phyloP scores from a whole-genome alignment of 2,113 vertebrate species.

The Mellivora capensis region DNA sequence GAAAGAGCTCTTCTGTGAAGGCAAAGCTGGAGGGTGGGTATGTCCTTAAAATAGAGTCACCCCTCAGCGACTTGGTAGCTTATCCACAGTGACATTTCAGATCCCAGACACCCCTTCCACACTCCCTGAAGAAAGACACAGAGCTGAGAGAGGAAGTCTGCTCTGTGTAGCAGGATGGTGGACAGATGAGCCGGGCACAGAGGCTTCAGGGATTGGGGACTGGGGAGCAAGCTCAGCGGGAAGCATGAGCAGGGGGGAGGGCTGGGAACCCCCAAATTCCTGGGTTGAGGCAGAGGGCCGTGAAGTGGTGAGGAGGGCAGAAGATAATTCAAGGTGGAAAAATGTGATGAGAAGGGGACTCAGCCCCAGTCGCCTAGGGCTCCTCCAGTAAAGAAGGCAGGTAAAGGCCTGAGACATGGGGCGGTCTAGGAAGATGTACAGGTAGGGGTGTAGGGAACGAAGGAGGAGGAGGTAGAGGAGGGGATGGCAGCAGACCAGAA shows the following conservation, averaged over 20 bases:
- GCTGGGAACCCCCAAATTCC: background rate
- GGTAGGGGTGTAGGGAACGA: accelerated
- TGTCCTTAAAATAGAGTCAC: background rate
- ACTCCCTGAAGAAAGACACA: background rate
- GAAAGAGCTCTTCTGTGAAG: background rate
- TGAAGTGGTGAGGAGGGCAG: background rate
- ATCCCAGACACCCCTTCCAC: background rate
- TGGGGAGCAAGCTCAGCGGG: background rate
- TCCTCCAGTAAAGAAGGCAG: background rate
- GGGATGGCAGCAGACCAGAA: background rate
- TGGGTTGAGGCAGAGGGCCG: background rate
- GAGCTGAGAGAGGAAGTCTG: background rate
- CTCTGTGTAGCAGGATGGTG: background rate
- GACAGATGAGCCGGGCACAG: background rate
- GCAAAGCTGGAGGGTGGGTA: background rate
- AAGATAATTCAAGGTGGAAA: background rate
- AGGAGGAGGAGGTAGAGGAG: too few relatives aligned
- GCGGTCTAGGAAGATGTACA: background rate
- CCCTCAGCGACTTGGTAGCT: background rate
- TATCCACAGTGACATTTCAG: background rate
- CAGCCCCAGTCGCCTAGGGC: background rate
- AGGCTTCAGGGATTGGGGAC: background rate
- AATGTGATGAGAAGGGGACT: background rate
- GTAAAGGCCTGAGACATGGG: background rate
- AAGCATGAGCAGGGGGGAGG: background rate